Conservation (phyloP, 1,140 invertebrate species). For the Pogonomyrmex californicus region DNA sequence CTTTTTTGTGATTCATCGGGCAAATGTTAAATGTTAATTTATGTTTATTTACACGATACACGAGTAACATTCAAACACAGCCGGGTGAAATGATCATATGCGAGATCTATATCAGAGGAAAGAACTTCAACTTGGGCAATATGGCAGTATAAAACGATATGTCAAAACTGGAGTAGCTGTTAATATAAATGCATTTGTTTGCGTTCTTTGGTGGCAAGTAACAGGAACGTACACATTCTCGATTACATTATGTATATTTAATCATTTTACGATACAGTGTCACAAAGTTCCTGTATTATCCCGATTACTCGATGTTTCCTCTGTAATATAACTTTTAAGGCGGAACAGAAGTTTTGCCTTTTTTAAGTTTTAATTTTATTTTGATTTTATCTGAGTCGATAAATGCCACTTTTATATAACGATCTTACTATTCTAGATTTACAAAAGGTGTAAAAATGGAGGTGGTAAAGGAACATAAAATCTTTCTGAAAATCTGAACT, state of each 20-base stretch:
- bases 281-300: constrained; percentile 32
- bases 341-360: constrained; percentile 28
- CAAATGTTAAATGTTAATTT: constrained; percentile 15
- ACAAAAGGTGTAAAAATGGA: constrained; percentile 62
- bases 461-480: constrained; percentile 25
- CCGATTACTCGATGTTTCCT: constrained; percentile 35
- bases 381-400: constrained; percentile 23
- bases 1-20: background rate
- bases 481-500: constrained; percentile 40
- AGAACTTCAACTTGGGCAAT: constrained; percentile 39
- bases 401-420: constrained; percentile 45
- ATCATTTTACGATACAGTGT: constrained; percentile 39
- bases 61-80: background rate
- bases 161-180: constrained; percentile 52
- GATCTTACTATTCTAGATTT: constrained; percentile 42
- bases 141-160: constrained; percentile 72
- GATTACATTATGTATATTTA: constrained; percentile 17
- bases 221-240: constrained; percentile 31
- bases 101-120: constrained; percentile 11
- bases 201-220: constrained; percentile 22
- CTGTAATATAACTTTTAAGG: constrained; percentile 17
- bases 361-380: constrained; percentile 31
- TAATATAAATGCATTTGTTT: constrained; percentile 56
- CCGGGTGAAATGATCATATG: constrained; percentile 6
- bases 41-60: constrained; percentile 17